Percentiles rank a stretch among this genome's conserved stretches.
Conservation (phyloP, 2,113 vertebrate genomes). For the Capreolus pygargus region DNA sequence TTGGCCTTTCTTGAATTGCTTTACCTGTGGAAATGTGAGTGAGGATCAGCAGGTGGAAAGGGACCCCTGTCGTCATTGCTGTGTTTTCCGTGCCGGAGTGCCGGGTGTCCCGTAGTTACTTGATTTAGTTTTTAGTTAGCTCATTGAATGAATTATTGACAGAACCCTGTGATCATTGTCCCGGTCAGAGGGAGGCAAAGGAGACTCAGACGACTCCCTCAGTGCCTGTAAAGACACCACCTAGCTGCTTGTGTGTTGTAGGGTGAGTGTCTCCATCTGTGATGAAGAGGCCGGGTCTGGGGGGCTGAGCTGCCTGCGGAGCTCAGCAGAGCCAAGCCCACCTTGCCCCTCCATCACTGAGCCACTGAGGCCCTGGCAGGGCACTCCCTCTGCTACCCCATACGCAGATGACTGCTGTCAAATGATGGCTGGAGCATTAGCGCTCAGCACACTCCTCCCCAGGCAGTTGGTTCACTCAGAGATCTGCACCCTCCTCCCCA, state of each 20-base stretch:
- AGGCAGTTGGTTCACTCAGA: background rate
- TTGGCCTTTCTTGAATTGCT: background rate
- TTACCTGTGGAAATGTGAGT: background rate
- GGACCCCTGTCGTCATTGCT: background rate
- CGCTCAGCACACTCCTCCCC: background rate
- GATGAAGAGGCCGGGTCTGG: background rate
- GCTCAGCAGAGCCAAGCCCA: background rate
- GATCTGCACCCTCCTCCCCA: background rate
- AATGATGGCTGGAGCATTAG: background rate
- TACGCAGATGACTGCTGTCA: background rate
- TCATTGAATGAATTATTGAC: background rate
- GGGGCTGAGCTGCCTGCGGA: background rate
- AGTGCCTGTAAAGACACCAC: background rate
- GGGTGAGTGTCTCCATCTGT: background rate
- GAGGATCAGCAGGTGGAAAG: background rate
- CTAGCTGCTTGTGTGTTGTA: background rate
- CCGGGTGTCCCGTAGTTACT: background rate
- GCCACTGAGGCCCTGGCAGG: background rate
- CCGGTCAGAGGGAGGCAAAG: background rate
- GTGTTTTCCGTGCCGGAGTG: background rate
- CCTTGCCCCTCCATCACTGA: background rate
- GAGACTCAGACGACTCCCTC: background rate
- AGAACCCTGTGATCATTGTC: background rate
- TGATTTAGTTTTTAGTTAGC: background rate
- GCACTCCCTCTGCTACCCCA: background rate